Conservation (phyloP, 2,888 invertebrate genomes). For the Meta bourneti region DNA sequence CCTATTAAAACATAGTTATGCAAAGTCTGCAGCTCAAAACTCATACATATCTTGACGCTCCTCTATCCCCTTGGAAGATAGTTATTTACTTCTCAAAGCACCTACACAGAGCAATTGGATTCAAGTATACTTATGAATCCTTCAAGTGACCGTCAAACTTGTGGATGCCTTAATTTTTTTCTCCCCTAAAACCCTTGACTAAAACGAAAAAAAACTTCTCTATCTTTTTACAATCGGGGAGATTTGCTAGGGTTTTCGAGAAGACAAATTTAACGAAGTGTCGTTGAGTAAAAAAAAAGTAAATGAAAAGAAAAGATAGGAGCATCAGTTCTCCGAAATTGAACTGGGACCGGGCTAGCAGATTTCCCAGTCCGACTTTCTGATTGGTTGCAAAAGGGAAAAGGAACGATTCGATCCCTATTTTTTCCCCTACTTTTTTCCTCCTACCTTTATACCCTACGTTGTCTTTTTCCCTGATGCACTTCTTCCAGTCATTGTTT, state of each 20-base stretch:
- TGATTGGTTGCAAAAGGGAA: slow-evolving; percentile 68
- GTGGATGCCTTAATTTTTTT: background rate
- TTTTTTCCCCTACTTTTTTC: slow-evolving; percentile 4
- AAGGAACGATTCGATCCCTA: slow-evolving; percentile 29
- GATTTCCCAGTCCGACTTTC: slow-evolving; percentile 72
- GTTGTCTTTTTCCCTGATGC: slow-evolving; percentile 28
- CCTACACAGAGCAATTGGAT: too few species aligned
- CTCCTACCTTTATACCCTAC: slow-evolving; percentile 23
- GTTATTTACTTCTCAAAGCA: slow-evolving; percentile 18
- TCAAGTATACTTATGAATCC: too few species aligned
- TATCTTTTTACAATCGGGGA: background rate
- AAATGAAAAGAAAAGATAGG: slow-evolving; percentile 20
- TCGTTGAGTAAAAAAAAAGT: slow-evolving; percentile 48
- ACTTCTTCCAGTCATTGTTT: slow-evolving; percentile 50
- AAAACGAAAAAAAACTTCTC: background rate
- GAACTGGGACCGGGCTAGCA: slow-evolving; percentile 68
- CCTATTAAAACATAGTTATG: too few species aligned
- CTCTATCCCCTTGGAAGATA: slow-evolving; percentile 17
- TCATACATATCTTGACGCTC: background rate
- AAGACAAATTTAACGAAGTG: slow-evolving; percentile 73
- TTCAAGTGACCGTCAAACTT: background rate
- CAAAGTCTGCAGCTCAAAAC: too few species aligned
- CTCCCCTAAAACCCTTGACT: background rate
- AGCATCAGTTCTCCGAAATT: slow-evolving; percentile 73
- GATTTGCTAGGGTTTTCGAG: slow-evolving; percentile 22